These are phyloP conservation scores for Diceros bicornis DNA, from an alignment of 2,797 vertebrate genomes.

Conservation along the genomic window DNA sequence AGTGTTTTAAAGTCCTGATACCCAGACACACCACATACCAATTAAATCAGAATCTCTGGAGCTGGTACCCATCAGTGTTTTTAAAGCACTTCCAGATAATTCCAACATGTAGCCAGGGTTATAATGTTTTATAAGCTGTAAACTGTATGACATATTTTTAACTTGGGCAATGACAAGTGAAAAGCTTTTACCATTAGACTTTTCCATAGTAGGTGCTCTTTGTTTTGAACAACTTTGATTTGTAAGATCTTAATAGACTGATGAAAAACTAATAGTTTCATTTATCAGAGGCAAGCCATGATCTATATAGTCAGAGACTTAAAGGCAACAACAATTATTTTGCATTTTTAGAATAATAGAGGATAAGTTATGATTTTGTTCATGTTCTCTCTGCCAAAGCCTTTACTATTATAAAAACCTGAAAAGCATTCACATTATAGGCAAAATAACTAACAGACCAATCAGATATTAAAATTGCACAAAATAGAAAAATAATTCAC, in stretches of 20 bases:
- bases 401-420: constrained; percentile 35
- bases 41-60: neutral
- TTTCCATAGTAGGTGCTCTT: neutral
- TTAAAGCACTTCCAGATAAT: constrained; percentile 54
- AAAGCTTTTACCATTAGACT: constrained; percentile 35
- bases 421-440: constrained; percentile 10
- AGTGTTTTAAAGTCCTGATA: constrained; percentile 19
- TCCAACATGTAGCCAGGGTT: neutral
- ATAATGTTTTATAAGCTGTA: constrained; percentile 26
- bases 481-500: constrained; percentile 57
- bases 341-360: constrained; percentile 60
- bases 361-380: neutral
- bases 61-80: neutral
- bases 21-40: neutral
- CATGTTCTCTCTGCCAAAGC: constrained; percentile 42
- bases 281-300: neutral
- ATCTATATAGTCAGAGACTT: constrained; percentile 16
- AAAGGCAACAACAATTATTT: neutral
- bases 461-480: constrained; percentile 45
- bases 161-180: neutral
- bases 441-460: constrained; percentile 9
- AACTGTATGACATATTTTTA: neutral
- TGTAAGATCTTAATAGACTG: constrained; percentile 51
- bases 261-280: constrained; percentile 55
- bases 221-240: constrained; percentile 42